These are phyloP conservation scores for Panurus biarmicus DNA, from an alignment of 2,113 vertebrate species.

Conservation along the genomic window DNA sequence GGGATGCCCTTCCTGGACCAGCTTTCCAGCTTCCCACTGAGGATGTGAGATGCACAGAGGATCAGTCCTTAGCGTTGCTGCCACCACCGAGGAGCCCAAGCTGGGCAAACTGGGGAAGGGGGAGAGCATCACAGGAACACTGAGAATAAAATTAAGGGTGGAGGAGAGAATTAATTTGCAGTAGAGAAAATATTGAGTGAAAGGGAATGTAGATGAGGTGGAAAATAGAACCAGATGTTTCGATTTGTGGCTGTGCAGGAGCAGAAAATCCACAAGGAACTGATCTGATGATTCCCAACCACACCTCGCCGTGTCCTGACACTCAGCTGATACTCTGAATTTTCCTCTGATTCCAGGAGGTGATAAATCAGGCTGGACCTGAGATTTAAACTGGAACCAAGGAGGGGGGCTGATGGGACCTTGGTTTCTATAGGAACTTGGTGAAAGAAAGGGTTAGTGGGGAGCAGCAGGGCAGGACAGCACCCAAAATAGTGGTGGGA, in stretches of 20 bases:
- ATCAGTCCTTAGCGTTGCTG: neutral
- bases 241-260: neutral
- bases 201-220: constrained; percentile 31
- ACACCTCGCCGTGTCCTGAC: neutral
- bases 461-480: neutral
- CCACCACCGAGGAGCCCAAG: fast-evolving
- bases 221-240: constrained; percentile 52
- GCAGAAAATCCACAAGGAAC: constrained; percentile 1
- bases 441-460: neutral
- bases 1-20: neutral
- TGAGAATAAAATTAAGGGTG: neutral
- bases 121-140: fast-evolving
- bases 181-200: neutral
- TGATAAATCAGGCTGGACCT: neutral
- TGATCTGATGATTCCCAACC: neutral
- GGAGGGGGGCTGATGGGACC: neutral
- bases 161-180: neutral
- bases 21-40: neutral
- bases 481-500: neutral
- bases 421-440: neutral
- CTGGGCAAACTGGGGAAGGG: neutral
- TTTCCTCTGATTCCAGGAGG: neutral
- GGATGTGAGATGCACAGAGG: neutral
- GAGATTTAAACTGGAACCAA: neutral
- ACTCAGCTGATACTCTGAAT: neutral